These are phyloP conservation scores for Mesoclemmys tuberculata DNA, from an alignment of 2,113 vertebrate species.

Conservation along the genomic window DNA sequence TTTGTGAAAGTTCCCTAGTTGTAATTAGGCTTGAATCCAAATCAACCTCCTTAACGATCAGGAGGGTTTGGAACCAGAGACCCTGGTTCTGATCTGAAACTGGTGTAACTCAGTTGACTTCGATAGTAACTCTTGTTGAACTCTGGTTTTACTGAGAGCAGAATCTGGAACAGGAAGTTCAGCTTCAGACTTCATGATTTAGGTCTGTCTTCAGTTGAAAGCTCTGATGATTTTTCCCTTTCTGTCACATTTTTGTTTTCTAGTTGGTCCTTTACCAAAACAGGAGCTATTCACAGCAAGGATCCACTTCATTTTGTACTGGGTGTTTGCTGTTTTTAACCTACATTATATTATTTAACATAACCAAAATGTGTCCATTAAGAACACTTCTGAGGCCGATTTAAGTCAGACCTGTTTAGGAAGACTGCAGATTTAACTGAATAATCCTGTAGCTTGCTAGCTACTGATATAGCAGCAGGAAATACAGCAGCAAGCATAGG, in stretches of 20 bases:
- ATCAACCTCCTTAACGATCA: neutral
- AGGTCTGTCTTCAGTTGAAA: neutral
- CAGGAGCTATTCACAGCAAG: neutral
- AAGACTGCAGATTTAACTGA: neutral
- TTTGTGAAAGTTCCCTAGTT: neutral
- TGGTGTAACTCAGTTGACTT: neutral
- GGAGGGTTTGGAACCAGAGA: neutral
- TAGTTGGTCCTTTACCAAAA: neutral
- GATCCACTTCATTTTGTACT: neutral
- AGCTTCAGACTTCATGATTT: neutral
- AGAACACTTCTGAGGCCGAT: neutral
- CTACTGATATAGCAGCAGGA: neutral
- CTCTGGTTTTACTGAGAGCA: neutral
- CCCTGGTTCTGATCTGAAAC: neutral
- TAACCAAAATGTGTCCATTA: neutral
- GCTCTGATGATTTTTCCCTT: neutral
- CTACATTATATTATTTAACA: neutral
- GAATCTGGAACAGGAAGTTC: neutral
- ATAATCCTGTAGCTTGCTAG: neutral
- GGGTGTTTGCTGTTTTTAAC: neutral
- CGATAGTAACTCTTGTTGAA: neutral
- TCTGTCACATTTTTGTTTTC: neutral
- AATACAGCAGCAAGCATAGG: neutral
- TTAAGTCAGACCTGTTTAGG: neutral
- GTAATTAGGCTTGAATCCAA: neutral